A percentile compares a stretch with the other conserved stretches of the same genome.
Evolutionary conservation across 2,797 vertebrate genomes (phyloP).

Genomic region (Protonibea diacanthus): DNA sequence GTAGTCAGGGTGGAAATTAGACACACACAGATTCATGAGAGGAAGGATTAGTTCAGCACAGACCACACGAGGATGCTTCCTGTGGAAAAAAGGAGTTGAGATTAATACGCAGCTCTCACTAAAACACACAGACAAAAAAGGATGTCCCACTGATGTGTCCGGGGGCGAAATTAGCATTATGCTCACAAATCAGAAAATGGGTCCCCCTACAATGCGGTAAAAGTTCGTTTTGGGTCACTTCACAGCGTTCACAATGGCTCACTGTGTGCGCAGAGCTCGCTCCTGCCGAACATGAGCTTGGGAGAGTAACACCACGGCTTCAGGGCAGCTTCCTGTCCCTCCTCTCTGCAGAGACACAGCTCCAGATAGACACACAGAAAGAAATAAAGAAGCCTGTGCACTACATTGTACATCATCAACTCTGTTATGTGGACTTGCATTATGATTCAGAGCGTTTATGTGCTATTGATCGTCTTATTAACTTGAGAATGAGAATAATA

Average conservation of each 20-base stretch:
- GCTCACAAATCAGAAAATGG: conserved; percentile 39
- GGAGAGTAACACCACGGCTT: conserved; percentile 45
- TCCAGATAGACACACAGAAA: conserved; percentile 11
- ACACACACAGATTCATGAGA: conserved; percentile 33
- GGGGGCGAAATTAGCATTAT: conserved; percentile 34
- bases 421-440: neutral
- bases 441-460: conserved; percentile 14
- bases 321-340: conserved; percentile 61
- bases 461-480: conserved; percentile 27
- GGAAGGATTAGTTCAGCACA: conserved; percentile 12
- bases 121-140: conserved; percentile 44
- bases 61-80: conserved; percentile 26
- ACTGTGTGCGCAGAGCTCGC: conserved; percentile 53
- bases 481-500: neutral
- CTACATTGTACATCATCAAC: neutral
- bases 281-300: conserved; percentile 43
- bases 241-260: conserved; percentile 60
- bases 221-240: conserved; percentile 58
- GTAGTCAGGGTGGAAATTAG: conserved; percentile 43
- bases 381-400: conserved; percentile 15
- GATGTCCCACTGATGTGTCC: conserved; percentile 27
- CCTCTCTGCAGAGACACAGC: conserved; percentile 21
- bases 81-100: conserved; percentile 2
- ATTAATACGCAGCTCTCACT: conserved; percentile 10
- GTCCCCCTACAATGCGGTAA: conserved; percentile 35